Conservation (phyloP, 2,888 invertebrate species). For the Heliconius charithonia region DNA sequence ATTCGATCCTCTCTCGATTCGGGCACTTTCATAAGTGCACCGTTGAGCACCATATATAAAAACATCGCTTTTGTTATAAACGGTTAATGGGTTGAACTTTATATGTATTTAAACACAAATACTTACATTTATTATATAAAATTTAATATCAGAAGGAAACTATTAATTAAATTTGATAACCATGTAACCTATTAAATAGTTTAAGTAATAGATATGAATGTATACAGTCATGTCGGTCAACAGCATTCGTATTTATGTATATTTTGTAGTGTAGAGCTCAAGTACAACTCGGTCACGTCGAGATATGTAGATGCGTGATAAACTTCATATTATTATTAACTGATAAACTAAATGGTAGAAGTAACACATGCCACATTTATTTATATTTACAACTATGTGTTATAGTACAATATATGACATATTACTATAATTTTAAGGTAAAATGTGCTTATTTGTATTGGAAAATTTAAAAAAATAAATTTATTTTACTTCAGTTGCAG, state of each 20-base stretch:
- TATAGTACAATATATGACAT: neutral
- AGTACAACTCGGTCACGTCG: conserved; percentile 48
- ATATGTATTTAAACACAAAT: neutral
- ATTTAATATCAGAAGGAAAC: neutral
- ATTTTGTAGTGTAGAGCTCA: conserved; percentile 17
- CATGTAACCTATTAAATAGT: conserved; percentile 1
- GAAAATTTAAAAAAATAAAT: neutral
- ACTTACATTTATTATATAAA: neutral
- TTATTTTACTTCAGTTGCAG: neutral
- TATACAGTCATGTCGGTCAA: conserved; percentile 21
- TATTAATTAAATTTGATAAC: conserved; percentile 13
- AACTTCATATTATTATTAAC: conserved; percentile 17
- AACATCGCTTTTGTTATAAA: neutral
- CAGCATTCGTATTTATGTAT: conserved; percentile 28
- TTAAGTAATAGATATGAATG: conserved; percentile 5
- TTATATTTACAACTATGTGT: neutral
- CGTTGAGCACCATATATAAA: too few species aligned
- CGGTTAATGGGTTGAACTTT: neutral
- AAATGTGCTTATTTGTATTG: too few species aligned
- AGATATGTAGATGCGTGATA: conserved; percentile 38
- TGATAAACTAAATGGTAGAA: conserved; percentile 30
- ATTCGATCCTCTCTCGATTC: too few species aligned
- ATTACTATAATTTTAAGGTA: too few species aligned
- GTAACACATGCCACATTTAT: neutral
- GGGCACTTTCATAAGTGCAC: too few species aligned